Percentiles rank a stretch among this genome's conserved stretches.
Conservation (phyloP, 2,797 vertebrate genomes). For the Megaceryle alcyon region DNA sequence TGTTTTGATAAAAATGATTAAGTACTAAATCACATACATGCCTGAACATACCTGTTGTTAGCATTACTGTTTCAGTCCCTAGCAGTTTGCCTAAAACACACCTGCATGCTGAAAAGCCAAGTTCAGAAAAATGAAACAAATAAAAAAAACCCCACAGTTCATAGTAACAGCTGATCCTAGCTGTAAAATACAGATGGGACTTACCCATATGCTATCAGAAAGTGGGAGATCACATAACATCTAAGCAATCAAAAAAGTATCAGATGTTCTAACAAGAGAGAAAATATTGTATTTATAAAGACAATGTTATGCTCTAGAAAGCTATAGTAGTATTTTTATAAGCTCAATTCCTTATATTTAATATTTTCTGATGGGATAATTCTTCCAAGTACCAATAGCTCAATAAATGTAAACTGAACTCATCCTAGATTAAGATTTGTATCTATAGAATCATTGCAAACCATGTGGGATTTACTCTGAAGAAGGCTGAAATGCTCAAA, state of each 20-base stretch:
- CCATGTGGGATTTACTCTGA: background rate
- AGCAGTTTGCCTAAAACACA: background rate
- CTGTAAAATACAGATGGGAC: slow-evolving; percentile 21
- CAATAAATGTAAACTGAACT: background rate
- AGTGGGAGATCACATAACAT: background rate
- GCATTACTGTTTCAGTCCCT: background rate
- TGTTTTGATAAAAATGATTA: background rate
- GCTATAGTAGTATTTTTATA: background rate
- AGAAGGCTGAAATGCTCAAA: background rate
- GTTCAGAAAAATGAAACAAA: slow-evolving; percentile 3
- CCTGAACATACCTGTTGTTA: background rate
- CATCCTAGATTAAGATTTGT: background rate
- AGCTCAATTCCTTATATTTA: background rate
- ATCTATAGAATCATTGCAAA: background rate
- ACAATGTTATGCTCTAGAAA: background rate
- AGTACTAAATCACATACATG: background rate
- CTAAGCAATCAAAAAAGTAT: background rate
- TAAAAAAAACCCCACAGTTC: background rate
- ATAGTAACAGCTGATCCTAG: slow-evolving; percentile 20
- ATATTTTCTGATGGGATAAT: background rate
- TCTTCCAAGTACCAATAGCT: background rate
- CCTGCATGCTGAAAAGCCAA: background rate
- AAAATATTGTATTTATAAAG: background rate
- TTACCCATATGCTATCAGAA: background rate
- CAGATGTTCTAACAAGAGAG: background rate